phyloP scores from a whole-genome alignment of 2,797 vertebrate species.

The Crocodylus rhombifer region DNA sequence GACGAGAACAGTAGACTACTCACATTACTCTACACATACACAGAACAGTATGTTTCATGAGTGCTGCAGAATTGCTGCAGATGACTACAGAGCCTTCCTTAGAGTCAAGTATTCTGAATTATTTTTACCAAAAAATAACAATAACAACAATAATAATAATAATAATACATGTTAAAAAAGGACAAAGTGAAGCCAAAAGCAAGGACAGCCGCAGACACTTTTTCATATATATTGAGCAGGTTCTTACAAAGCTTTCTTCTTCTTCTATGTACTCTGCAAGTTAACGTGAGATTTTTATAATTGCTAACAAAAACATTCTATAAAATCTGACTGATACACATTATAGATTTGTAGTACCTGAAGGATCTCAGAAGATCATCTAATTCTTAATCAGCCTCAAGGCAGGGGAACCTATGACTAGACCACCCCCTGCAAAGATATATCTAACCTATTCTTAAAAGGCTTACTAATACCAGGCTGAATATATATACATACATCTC shows the following conservation, averaged over 20 bases:
- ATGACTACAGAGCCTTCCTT: accelerated
- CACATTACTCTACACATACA: no score
- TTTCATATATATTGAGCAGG: background rate
- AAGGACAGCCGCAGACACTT: background rate
- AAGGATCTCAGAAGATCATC: background rate
- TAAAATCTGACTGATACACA: background rate
- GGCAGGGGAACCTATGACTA: background rate
- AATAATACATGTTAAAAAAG: background rate
- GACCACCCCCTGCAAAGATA: background rate
- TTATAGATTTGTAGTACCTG: background rate
- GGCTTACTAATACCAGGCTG: background rate
- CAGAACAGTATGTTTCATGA: background rate
- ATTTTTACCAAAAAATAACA: background rate
- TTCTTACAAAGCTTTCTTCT: background rate
- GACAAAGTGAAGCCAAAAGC: background rate
- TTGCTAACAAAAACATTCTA: background rate
- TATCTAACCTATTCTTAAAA: background rate
- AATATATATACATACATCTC: background rate
- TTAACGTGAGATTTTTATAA: background rate
- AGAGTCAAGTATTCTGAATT: background rate
- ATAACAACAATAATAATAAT: background rate
- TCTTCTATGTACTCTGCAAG: background rate
- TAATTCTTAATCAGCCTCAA: accelerated
- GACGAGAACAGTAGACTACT: background rate
- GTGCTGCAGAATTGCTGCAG: background rate